Conservation (phyloP, 1,140 invertebrate species). For the Drosophila trapezifrons region DNA sequence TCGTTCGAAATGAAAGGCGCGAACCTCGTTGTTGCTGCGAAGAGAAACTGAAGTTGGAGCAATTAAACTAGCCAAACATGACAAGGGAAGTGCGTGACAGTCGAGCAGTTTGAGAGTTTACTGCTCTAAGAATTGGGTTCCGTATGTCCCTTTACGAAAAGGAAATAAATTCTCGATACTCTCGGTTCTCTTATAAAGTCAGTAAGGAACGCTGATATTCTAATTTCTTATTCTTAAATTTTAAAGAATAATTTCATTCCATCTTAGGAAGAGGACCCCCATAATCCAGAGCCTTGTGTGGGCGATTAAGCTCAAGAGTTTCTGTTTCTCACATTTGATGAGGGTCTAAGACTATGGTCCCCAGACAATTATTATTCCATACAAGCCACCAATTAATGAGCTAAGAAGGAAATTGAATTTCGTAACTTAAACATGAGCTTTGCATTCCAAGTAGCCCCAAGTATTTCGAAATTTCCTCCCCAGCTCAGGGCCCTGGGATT, state of each 20-base stretch:
- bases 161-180: too few relatives aligned
- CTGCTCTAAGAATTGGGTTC: background rate
- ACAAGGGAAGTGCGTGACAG: background rate
- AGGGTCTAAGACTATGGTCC: background rate
- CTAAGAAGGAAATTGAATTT: slow-evolving; percentile 14
- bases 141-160: too few relatives aligned
- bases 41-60: background rate
- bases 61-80: background rate
- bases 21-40: too few relatives aligned
- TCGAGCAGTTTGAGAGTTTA: too few relatives aligned
- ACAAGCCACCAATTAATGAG: slow-evolving; percentile 15
- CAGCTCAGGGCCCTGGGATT: background rate
- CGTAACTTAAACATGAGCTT: slow-evolving; percentile 11
- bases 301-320: background rate
- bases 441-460: slow-evolving; percentile 7
- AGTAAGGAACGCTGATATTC: background rate
- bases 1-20: background rate
- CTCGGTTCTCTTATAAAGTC: background rate
- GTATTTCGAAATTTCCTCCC: background rate
- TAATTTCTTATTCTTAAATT: background rate
- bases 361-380: slow-evolving; percentile 15
- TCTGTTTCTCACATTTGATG: slow-evolving; percentile 3
- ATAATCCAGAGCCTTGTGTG: background rate
- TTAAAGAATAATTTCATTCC: background rate
- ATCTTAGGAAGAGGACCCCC: too few relatives aligned